Conservation (phyloP, 2,888 invertebrate species). For the Leucoptera coffeella region DNA sequence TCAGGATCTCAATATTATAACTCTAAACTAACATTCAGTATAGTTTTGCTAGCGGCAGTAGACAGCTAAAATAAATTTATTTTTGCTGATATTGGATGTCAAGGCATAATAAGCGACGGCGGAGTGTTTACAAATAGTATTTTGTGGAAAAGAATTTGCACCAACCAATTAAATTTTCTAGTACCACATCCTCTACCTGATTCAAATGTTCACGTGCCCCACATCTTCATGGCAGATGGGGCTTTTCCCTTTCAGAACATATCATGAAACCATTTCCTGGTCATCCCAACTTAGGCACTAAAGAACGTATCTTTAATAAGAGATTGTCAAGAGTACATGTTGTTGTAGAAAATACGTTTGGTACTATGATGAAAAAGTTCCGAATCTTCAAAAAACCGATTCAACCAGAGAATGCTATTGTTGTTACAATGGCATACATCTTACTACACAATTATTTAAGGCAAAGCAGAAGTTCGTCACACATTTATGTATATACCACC, state of each 20-base stretch:
- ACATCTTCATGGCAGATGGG: no score
- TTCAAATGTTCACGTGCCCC: slow-evolving; percentile 8
- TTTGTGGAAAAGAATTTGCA: slow-evolving; percentile 2
- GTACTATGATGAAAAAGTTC: slow-evolving; percentile 7
- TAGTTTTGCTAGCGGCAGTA: slow-evolving; percentile 12
- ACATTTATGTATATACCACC: no score
- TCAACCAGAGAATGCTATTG: slow-evolving; percentile 5
- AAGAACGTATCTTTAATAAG: slow-evolving; percentile 9
- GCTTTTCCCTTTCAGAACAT: slow-evolving; percentile 8
- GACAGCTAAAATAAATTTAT: slow-evolving; percentile 12
- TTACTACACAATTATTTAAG: slow-evolving; percentile 9
- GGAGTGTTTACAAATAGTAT: slow-evolving; percentile 5
- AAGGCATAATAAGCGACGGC: slow-evolving; percentile 11
- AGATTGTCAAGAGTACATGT: slow-evolving; percentile 6
- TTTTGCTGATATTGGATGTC: slow-evolving; percentile 10
- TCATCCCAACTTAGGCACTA: slow-evolving; percentile 7
- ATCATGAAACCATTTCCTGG: slow-evolving; percentile 10
- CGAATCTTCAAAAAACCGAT: slow-evolving; percentile 8
- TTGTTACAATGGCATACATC: slow-evolving; percentile 8
- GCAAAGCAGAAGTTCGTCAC: slow-evolving; percentile 6
- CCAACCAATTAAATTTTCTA: slow-evolving; percentile 10
- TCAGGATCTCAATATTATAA: no score
- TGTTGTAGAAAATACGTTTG: slow-evolving; percentile 9
- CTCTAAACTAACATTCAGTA: slow-evolving; percentile 12
- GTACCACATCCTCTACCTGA: slow-evolving; percentile 8